Percentiles rank a stretch among this genome's conserved stretches.
phyloP scores from a whole-genome alignment of 2,113 vertebrate genomes.

The chimpanzee (Pan troglodytes) region NHGRI_mPanTro3-v2.1_pri NC_072408.2:64321501-64322000 shows the following conservation, averaged over 20 bases:
- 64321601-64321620: neutral
- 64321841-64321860: neutral
- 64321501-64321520: neutral
- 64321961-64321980: constrained; percentile 67
- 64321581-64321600: neutral
- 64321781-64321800: neutral
- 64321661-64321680: neutral
- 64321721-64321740: neutral
- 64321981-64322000: constrained; percentile 74
- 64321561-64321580: neutral
- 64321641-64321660: neutral
- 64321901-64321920: constrained; percentile 73
- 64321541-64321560: neutral
- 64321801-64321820: neutral
- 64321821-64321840: neutral
- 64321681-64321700: neutral
- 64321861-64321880: neutral
- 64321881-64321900: neutral
- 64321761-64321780: too few species aligned
- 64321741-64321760: too few species aligned
- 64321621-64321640: neutral
- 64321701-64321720: neutral
- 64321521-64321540: neutral
- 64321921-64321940: constrained; percentile 78
- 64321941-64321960: constrained; percentile 64